Percentiles rank a stretch among this genome's conserved stretches.
These are phyloP conservation scores for Micromesistius poutassou DNA, from an alignment of 2,797 vertebrate species.

Conservation along the genomic window DNA sequence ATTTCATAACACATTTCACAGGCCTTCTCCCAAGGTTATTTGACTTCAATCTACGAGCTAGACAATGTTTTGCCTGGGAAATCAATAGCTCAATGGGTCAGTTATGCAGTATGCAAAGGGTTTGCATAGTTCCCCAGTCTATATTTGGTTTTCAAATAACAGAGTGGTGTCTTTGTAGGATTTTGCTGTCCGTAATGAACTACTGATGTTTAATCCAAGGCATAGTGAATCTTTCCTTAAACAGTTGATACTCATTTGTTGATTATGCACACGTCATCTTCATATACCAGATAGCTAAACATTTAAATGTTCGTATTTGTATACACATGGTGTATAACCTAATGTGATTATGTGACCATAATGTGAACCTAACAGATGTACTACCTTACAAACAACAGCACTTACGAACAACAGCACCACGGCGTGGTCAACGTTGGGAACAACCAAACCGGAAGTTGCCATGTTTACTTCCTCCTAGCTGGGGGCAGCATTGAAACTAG, in stretches of 20 bases:
- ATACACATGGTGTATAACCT: background rate
- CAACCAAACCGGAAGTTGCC: slow-evolving; percentile 18
- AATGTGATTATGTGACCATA: background rate
- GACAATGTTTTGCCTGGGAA: slow-evolving; percentile 23
- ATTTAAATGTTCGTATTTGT: background rate
- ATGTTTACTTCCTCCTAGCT: slow-evolving; percentile 40
- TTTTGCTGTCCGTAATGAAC: background rate
- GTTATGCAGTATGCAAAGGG: slow-evolving; percentile 38
- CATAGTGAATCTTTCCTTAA: background rate
- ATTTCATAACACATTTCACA: background rate
- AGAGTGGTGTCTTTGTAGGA: slow-evolving; percentile 17
- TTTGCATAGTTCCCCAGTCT: background rate
- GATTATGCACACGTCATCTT: background rate
- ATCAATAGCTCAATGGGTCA: slow-evolving; percentile 64
- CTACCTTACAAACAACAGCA: too few relatives aligned
- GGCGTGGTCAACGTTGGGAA: slow-evolving; percentile 20
- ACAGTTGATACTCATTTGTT: background rate
- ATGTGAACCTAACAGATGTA: background rate
- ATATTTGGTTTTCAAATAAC: slow-evolving; percentile 22
- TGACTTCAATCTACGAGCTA: slow-evolving; percentile 14
- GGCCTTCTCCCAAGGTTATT: background rate
- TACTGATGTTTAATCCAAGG: background rate
- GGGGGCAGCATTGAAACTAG: background rate
- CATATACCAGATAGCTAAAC: background rate
- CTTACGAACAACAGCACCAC: slow-evolving; percentile 37